Evolutionary conservation across 2,113 vertebrate genomes (phyloP), one percentile per base, ranked within the genome.

Genomic region (Psophia crepitans): DNA sequence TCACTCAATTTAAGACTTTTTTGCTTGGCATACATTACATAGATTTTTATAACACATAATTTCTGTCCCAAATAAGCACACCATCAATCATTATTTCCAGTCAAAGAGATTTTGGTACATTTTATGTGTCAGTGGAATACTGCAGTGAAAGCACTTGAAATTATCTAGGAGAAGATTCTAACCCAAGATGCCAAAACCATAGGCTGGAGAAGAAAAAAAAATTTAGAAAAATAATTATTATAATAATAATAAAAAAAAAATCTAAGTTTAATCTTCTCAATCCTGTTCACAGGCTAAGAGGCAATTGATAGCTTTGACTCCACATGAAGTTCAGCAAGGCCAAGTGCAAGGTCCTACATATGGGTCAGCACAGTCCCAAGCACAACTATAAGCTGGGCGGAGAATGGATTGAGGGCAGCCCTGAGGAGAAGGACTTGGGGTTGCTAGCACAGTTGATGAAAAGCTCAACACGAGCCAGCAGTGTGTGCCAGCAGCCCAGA

Each of bases 1-100:
- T 88, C 63, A 83, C 37, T 93, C 84, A 73, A 48, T 83, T 82
- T 79, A 87, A 87, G 37, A 16, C 1, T 75, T 84, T 57, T 83
- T 88, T 79, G 7, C 60, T 77, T 88, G 90, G 71, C 54, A 69
- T 79, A 49, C 1, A 18, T 69, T 76, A 57, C 22, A 61, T 23
- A 58, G 32, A 83, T 77, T 93, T 87, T 93, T 63, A 63, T 77
- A 93, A 73, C 44, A 76, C 57, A 56, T 79, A 68, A 53, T 69
- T 94, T 95, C 37, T 90, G 37, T 65, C 85, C 41, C 70, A 93
- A 89, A 90, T 74, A 87, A 80, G 20, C 32, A 88, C 70, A 93
- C 76, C 20, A 61, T 82, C 57, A 77, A 49, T 93, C 71, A 66
- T 79, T 93, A 73, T 77, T 88, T 95, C 49, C 70, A 92, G 60